Percentiles rank a stretch among this genome's conserved stretches.
phyloP scores from a whole-genome alignment of 2,113 vertebrate species.

The Rafetus swinhoei region DNA sequence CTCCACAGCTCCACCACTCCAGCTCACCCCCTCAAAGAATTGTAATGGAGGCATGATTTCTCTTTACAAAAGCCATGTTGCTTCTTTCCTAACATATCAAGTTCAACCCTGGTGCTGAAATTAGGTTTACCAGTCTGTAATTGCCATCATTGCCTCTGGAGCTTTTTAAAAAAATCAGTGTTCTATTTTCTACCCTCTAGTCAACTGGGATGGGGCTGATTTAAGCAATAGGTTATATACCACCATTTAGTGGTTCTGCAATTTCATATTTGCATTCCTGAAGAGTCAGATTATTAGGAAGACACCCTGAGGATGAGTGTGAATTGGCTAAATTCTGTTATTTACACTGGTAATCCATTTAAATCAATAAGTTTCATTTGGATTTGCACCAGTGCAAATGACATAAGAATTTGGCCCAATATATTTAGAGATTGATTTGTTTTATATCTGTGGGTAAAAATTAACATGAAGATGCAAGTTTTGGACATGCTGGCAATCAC shows the following conservation, averaged over 20 bases:
- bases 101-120: background rate
- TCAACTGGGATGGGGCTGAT: background rate
- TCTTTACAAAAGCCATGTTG: background rate
- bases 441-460: conserved; percentile 60
- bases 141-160: background rate
- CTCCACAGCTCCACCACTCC: background rate
- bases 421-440: conserved; percentile 38
- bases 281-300: conserved; percentile 58
- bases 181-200: background rate
- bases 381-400: conserved; percentile 63
- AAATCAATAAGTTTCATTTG: conserved; percentile 67
- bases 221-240: background rate
- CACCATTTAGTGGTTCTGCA: background rate
- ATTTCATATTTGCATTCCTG: background rate
- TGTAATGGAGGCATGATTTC: background rate
- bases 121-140: background rate
- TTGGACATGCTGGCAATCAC: conserved; percentile 49
- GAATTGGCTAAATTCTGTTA: conserved; percentile 27
- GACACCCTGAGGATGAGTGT: conserved; percentile 63
- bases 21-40: background rate
- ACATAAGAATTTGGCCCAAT: conserved; percentile 62
- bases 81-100: background rate
- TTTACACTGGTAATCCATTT: conserved; percentile 56
- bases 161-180: background rate
- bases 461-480: conserved; percentile 38